Conservation (phyloP, 2,113 vertebrate genomes). For the Girardinichthys multiradiatus region DNA sequence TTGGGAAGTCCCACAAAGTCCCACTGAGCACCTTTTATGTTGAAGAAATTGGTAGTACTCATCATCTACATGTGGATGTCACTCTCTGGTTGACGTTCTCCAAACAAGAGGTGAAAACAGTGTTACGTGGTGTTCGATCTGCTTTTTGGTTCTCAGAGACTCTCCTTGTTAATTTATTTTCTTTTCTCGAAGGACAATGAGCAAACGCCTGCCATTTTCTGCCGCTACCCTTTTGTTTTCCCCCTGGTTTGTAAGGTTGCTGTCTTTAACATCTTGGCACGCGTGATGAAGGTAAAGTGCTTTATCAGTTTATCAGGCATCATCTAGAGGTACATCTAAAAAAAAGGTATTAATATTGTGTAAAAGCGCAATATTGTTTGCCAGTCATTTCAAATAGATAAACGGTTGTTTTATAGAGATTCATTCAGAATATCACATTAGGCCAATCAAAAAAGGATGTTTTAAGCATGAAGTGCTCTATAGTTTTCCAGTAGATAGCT, state of each 20-base stretch:
- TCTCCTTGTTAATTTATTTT: background rate
- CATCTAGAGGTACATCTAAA: too few relatives aligned
- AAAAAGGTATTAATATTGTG: too few relatives aligned
- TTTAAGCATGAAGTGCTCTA: too few relatives aligned
- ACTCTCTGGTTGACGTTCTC: background rate
- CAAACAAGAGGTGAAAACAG: slow-evolving; percentile 48
- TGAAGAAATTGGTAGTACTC: slow-evolving; percentile 27
- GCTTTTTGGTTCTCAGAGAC: background rate
- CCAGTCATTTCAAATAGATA: too few relatives aligned
- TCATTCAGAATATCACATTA: too few relatives aligned
- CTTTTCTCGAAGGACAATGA: slow-evolving; percentile 50
- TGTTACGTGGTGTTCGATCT: background rate
- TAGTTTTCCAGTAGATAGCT: too few relatives aligned
- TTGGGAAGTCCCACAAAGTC: slow-evolving; percentile 60
- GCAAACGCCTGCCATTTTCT: slow-evolving; percentile 63
- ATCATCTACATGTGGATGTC: background rate
- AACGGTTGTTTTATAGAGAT: too few relatives aligned
- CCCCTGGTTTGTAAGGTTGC: slow-evolving; percentile 54
- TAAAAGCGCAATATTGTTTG: too few relatives aligned
- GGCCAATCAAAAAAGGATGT: too few relatives aligned
- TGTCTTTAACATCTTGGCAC: slow-evolving; percentile 31
- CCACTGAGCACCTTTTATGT: slow-evolving; percentile 73
- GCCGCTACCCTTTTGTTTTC: slow-evolving; percentile 74
- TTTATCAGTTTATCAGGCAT: background rate
- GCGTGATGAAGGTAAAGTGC: slow-evolving; percentile 42